Conservation (phyloP, 1,140 invertebrate species). For the Phthorimaea operculella region DNA sequence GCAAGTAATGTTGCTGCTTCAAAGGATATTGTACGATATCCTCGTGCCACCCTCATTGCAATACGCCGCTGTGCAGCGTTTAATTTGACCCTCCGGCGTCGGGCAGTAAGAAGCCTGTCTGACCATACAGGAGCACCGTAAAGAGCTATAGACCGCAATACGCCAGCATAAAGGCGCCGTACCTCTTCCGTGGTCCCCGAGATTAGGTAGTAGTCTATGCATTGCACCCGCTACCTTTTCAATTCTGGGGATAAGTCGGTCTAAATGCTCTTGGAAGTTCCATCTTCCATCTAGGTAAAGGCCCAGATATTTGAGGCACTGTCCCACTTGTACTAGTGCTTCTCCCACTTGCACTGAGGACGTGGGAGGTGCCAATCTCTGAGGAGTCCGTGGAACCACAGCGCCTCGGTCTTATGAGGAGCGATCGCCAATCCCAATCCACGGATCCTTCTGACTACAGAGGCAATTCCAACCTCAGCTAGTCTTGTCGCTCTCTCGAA, state of each 20-base stretch:
- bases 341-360: background rate
- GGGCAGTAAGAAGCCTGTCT: background rate
- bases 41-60: background rate
- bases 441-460: background rate
- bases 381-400: background rate
- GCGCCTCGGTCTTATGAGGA: background rate
- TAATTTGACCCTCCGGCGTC: background rate
- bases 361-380: background rate
- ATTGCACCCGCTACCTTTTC: constrained; percentile 7
- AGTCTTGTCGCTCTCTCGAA: background rate
- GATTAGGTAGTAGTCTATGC: constrained; percentile 11
- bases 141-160: background rate
- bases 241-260: background rate
- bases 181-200: constrained; percentile 6
- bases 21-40: background rate
- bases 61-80: background rate
- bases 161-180: background rate
- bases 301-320: background rate
- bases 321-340: background rate
- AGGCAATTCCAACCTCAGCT: background rate
- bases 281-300: background rate
- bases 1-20: background rate
- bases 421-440: background rate
- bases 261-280: background rate
- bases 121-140: background rate